Percentiles rank a stretch among this genome's conserved stretches.
Conservation (phyloP, 2,113 vertebrate genomes). For the Colius striatus region DNA sequence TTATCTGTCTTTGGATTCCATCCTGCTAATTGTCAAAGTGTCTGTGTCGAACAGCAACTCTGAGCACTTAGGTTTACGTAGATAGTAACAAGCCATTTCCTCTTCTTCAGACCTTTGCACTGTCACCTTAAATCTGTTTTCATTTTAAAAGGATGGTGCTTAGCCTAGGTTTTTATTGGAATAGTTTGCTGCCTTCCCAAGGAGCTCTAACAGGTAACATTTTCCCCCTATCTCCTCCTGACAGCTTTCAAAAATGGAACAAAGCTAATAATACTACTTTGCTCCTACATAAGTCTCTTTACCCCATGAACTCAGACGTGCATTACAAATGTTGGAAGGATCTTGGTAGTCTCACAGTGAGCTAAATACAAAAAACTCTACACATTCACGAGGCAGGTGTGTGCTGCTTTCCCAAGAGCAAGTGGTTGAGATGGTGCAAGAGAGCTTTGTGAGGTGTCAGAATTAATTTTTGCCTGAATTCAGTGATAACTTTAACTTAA, state of each 20-base stretch:
- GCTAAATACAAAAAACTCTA: neutral
- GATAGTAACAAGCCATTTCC: neutral
- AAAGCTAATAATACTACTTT: neutral
- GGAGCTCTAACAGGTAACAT: neutral
- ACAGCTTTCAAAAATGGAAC: neutral
- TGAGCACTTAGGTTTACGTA: neutral
- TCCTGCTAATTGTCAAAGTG: neutral
- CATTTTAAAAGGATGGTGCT: neutral
- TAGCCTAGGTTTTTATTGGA: neutral
- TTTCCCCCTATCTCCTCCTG: neutral
- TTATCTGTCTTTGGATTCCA: neutral
- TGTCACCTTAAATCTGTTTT: neutral
- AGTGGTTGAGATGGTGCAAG: neutral
- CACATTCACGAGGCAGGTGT: neutral
- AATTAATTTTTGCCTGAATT: neutral
- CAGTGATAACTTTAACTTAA: neutral
- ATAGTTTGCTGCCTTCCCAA: neutral
- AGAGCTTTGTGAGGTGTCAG: neutral
- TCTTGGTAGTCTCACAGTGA: neutral
- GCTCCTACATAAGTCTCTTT: neutral
- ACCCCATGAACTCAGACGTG: neutral
- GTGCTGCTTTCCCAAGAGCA: neutral
- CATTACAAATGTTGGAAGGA: neutral
- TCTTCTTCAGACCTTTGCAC: neutral
- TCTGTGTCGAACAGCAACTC: neutral